Evolutionary conservation across 2,113 vertebrate genomes (phyloP).

Genomic region (Rhegmatorhina hoffmannsi): DNA sequence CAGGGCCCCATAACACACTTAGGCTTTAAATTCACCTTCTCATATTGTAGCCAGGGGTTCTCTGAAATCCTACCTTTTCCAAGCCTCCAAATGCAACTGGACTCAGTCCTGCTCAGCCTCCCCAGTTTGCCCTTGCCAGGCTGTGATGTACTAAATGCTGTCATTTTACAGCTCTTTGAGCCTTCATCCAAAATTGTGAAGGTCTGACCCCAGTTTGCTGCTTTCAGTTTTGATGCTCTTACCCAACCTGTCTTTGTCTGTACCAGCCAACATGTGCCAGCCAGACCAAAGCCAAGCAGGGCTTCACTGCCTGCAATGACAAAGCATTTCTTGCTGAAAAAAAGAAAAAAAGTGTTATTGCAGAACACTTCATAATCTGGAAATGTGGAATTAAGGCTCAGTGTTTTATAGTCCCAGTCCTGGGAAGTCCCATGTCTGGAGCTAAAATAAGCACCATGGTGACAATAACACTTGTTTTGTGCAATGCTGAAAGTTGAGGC

Average conservation of each 20-base stretch:
- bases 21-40: not conserved
- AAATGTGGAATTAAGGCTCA: not conserved
- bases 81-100: not conserved
- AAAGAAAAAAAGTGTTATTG: not conserved
- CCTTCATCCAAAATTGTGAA: accelerated
- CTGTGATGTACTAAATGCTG: not conserved
- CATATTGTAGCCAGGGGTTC: not conserved
- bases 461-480: conserved; percentile 7
- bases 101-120: not conserved
- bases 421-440: not conserved
- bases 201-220: not conserved
- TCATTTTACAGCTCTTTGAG: not conserved
- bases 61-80: not conserved
- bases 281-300: not conserved
- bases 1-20: not conserved
- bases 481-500: not conserved
- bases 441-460: not conserved
- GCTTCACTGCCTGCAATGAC: not conserved
- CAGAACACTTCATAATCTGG: not conserved
- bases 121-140: not conserved
- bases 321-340: not conserved
- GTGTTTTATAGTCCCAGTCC: not conserved
- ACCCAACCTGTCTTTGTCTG: not conserved
- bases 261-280: not conserved
- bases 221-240: not conserved